A percentile compares a stretch with the other conserved stretches of the same genome.
Conservation (phyloP, 2,888 invertebrate genomes). For the Meliscaeva auricollis region DNA sequence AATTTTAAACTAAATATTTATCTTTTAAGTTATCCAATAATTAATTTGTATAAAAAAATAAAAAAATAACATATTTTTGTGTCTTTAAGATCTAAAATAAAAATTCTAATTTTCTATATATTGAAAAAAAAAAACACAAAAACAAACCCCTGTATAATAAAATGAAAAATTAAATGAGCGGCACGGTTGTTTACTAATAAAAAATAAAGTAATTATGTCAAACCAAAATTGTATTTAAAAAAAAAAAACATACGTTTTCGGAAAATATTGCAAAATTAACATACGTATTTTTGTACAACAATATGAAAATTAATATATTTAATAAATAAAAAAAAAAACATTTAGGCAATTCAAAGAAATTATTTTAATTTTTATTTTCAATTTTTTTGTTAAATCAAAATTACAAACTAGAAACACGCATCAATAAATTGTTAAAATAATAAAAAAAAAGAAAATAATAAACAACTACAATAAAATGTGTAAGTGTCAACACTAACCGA, state of each 20-base stretch:
- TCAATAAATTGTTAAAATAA: too few species aligned
- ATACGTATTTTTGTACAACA: conserved; percentile 75
- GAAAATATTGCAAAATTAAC: conserved; percentile 70
- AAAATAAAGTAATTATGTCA: conserved; percentile 58
- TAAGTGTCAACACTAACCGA: conserved; percentile 31
- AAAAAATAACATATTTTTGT: conserved; percentile 41
- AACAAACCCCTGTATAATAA: conserved; percentile 68
- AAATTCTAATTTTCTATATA: conserved; percentile 60
- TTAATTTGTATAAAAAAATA: conserved; percentile 15
- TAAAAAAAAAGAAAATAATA: conserved; percentile 2
- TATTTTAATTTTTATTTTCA: conserved; percentile 27
- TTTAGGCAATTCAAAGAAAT: conserved; percentile 62
- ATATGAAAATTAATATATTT: conserved; percentile 42
- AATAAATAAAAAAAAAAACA: conserved; percentile 14
- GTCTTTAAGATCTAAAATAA: conserved; percentile 36
- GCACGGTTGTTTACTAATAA: conserved; percentile 77
- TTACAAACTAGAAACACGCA: conserved; percentile 14
- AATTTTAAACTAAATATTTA: background rate
- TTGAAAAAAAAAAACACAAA: conserved; percentile 45
- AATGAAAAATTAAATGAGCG: conserved; percentile 67
- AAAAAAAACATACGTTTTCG: conserved; percentile 53
- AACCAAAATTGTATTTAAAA: conserved; percentile 62
- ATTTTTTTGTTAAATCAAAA: background rate
- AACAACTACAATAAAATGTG: conserved; percentile 14
- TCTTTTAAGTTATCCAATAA: conserved; percentile 1